Base-by-base conservation (phyloP, 2,888 invertebrate genomes). In the Embidobia sp. region DNA sequence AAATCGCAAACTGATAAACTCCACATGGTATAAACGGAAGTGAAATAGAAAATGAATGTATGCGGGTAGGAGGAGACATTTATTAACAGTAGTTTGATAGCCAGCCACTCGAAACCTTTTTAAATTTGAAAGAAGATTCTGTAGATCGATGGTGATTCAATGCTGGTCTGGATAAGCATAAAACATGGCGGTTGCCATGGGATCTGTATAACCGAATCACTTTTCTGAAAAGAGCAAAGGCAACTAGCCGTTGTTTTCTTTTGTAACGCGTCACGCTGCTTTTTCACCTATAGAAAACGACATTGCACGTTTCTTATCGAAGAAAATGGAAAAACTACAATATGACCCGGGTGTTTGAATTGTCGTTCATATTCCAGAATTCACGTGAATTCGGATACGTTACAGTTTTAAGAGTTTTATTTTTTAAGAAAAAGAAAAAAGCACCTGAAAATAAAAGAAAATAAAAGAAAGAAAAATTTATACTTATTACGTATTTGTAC, bases 151-250 rank as follows among this genome's bases (percentile, higher is more conserved):
- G 53, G 44, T 53, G 67, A 83, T 82, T 79, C 63, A 67, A 53
- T 53, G 72, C 57, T 72, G 57, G 77, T 76, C 74, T 79, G 84
- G 81, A 83, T 85, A 79, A 86, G 55, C 80, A 80, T 83, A 81
- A 83, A 84, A 75, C 79, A 78, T 73, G 77, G 53, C 53, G 55
- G 46, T 42, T 35, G 55, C 27, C 49, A 78, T 67, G 49, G 72
- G 51, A 63, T 57, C 61, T 72, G 46, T 74, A 49, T 57, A 55
- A 64, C 40, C 29, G 22, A 42, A 42, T 59, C 40, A 59, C 46
- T 66, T 59, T 61, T 53, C 44, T 44, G 33, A 33, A 70, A 33
- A 48, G 55, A 49, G 22, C 18, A 55, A 67, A 33, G 42, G 51
- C 18, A 11, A 22, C 64, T 29, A 22, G 31, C 40, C 13, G 18